Evolutionary conservation across 2,888 invertebrate genomes (phyloP).

Genomic region (Sarcophaga variegata): DNA sequence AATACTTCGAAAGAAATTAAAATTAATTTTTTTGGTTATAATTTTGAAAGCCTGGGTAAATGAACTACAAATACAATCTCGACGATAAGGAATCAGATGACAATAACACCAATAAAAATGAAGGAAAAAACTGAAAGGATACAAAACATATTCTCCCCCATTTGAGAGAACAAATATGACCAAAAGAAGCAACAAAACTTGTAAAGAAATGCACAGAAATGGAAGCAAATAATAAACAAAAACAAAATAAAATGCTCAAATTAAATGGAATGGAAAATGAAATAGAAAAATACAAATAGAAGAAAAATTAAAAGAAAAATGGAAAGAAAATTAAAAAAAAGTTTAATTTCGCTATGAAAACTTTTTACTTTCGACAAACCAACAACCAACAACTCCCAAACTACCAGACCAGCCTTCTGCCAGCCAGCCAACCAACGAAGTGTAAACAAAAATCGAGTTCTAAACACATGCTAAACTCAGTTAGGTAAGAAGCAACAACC

Average conservation of each 20-base stretch:
- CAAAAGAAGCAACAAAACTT: constrained; percentile 32
- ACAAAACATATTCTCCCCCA: constrained; percentile 36
- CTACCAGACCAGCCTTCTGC: not conserved
- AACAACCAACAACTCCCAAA: not conserved
- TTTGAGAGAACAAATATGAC: constrained; percentile 44
- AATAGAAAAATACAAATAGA: not conserved
- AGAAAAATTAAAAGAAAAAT: not conserved
- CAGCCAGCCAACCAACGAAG: not conserved
- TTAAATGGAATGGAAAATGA: not conserved
- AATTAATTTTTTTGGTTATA: too few relatives aligned
- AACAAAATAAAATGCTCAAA: constrained; percentile 7
- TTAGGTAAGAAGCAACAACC: not conserved
- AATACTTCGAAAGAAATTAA: too few relatives aligned
- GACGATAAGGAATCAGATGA: constrained; percentile 1
- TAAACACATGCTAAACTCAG: not conserved
- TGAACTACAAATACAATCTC: constrained; percentile 45
- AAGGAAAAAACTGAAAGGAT: not conserved
- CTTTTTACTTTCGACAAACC: too few relatives aligned
- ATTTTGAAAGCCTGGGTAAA: constrained; percentile 48
- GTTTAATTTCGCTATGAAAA: not conserved
- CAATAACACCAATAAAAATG: constrained; percentile 1
- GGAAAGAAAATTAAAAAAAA: constrained; percentile 24
- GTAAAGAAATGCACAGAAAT: constrained; percentile 40
- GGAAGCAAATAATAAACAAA: constrained; percentile 37
- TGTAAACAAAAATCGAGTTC: constrained; percentile 53